Conservation (phyloP, 1,140 invertebrate species). For the Coelopa frigida region DNA sequence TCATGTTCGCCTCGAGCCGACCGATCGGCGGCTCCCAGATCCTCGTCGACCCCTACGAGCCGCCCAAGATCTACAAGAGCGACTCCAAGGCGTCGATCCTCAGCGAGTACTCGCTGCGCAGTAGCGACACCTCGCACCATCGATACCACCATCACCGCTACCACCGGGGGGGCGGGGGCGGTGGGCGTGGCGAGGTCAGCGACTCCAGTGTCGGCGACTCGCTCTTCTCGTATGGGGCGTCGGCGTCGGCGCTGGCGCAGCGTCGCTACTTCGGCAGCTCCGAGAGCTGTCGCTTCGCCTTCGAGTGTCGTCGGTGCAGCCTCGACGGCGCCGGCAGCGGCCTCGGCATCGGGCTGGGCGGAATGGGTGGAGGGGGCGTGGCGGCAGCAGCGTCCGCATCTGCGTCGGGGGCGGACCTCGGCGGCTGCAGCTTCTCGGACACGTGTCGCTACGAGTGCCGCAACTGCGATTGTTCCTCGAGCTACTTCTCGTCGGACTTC, state of each 20-base stretch:
- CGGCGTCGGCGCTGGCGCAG: slow-evolving; percentile 24
- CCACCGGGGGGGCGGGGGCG: slow-evolving; percentile 18
- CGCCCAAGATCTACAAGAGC: slow-evolving; percentile 41
- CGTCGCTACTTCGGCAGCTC: slow-evolving; percentile 40
- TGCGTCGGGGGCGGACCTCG: slow-evolving; percentile 2
- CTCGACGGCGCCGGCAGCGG: slow-evolving; percentile 29
- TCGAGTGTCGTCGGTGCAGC: slow-evolving; percentile 39
- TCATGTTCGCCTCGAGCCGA: slow-evolving; percentile 36
- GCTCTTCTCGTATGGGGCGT: slow-evolving; percentile 24
- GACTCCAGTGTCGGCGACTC: slow-evolving; percentile 32
- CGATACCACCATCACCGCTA: slow-evolving; percentile 23
- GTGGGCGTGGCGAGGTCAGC: slow-evolving; percentile 16
- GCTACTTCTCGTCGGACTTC: slow-evolving; percentile 44
- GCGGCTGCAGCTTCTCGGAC: slow-evolving; percentile 41
- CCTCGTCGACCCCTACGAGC: slow-evolving; percentile 30
- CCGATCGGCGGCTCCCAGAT: slow-evolving; percentile 40
- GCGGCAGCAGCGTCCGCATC: not conserved
- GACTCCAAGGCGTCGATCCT: slow-evolving; percentile 40
- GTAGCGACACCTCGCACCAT: slow-evolving; percentile 39
- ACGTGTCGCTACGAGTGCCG: slow-evolving; percentile 41
- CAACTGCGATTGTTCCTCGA: slow-evolving; percentile 43
- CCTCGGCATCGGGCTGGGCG: not conserved
- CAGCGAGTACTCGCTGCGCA: slow-evolving; percentile 39
- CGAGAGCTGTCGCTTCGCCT: slow-evolving; percentile 39
- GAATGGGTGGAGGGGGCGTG: not conserved